These are phyloP conservation scores for Rattus norvegicus DNA, from an alignment of 2,113 vertebrate species.

Conservation along the genomic window GRCr8 NC_086023.1:110106001-110106500, in stretches of 20 bases:
- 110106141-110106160: not conserved
- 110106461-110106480: not conserved
- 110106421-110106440: not conserved
- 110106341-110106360: not conserved
- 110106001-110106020: not conserved
- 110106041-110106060: constrained; percentile 13
- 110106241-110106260: not conserved
- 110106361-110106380: not conserved
- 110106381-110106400: not conserved
- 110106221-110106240: not conserved
- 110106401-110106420: not conserved
- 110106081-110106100: not conserved
- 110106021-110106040: not conserved
- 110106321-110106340: not conserved
- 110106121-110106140: not conserved
- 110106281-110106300: not conserved
- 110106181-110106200: not conserved
- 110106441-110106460: constrained; percentile 16
- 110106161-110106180: not conserved
- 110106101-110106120: constrained; percentile 7
- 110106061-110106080: not conserved
- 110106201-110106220: not conserved
- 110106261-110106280: not conserved
- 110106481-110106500: not conserved
- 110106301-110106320: not conserved